Evolutionary conservation across 2,888 invertebrate genomes (phyloP), one percentile per base, ranked within the genome.

Genomic region (Cantharis lateralis): DNA sequence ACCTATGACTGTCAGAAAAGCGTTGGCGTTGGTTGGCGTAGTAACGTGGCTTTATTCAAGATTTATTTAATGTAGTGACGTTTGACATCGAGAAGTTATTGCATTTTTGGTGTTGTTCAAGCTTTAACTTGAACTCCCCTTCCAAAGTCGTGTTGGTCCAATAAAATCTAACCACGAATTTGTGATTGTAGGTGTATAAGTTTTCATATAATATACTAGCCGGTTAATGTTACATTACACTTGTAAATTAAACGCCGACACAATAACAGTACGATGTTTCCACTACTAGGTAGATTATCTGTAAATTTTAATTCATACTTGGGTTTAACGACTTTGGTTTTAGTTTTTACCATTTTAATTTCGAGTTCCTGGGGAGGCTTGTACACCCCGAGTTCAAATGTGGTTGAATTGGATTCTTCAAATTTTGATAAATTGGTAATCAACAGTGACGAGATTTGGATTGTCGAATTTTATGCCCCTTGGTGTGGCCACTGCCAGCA

Each of bases 381-480:
- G 69, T 95, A 95, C 84, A 91, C 93, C 11, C 89, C 93, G 0
- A 90, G 90, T 18, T 93, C 95, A 28, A 94, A 93, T 86, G 97
- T 98, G 15, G 90, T 98, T 11, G 95, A 96, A 75, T 89, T 99
- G 78, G 97, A 94, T n/a, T 92, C 95, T 0, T 90, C 90, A 70
- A 98, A 97, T 90, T 99, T 98, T 87, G 93, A 98, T 83, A 92
- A 90, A 81, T 89, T 94, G 82, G 98, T 99, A 4, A 88, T 93
- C 68, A 92, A 95, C 81, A 92, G 96, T 80, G 95, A 98, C 87
- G 93, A 94, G 82, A 89, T 99, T 20, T 99, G 98, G 98, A 89
- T 99, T 76, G 96, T 99, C 0, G 98, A 99, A 86, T 98, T 97
- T 88, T 98, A 92, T 88, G 98, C 99, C 0, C 98, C 98, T 0